phyloP scores from a whole-genome alignment of 2,888 invertebrate species.

The Mallateleia sp. region DNA sequence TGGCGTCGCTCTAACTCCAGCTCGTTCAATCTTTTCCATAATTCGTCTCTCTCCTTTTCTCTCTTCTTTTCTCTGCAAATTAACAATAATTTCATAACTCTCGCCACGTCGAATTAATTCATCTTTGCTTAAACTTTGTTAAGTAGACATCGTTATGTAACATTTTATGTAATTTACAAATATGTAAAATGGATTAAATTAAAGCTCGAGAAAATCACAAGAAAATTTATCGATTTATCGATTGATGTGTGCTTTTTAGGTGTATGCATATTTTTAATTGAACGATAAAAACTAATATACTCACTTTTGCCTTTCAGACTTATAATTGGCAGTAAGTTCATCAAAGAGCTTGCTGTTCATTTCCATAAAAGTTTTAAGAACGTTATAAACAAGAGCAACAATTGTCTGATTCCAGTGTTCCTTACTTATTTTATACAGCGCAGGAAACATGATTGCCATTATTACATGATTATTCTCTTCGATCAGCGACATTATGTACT shows the following conservation, averaged over 20 bases:
- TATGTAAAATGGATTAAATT: not conserved
- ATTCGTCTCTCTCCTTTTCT: constrained; percentile 98
- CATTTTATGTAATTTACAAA: not conserved
- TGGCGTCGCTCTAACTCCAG: constrained; percentile 92
- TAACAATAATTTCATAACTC: constrained; percentile 15
- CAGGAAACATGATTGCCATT: constrained; percentile 99
- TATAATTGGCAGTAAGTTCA: constrained; percentile 99
- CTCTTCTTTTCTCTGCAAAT: constrained; percentile 96
- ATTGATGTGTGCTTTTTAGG: too few species aligned
- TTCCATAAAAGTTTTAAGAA: constrained; percentile 99
- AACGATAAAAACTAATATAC: constrained; percentile 89
- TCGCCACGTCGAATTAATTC: constrained; percentile 16
- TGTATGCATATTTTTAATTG: too few species aligned
- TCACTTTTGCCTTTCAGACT: constrained; percentile 99
- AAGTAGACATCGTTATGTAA: not conserved
- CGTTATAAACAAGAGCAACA: constrained; percentile 99
- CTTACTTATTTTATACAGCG: constrained; percentile 99
- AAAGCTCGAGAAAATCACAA: not conserved
- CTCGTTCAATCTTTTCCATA: constrained; percentile 98
- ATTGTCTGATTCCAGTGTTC: constrained; percentile 99
- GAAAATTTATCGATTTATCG: not conserved
- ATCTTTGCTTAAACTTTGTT: not conserved
- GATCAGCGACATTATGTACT: constrained; percentile 99
- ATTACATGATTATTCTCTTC: constrained; percentile 99
- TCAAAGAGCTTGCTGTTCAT: constrained; percentile 99